Conservation (phyloP, 2,113 vertebrate genomes). For the Falcunculus frontatus region DNA sequence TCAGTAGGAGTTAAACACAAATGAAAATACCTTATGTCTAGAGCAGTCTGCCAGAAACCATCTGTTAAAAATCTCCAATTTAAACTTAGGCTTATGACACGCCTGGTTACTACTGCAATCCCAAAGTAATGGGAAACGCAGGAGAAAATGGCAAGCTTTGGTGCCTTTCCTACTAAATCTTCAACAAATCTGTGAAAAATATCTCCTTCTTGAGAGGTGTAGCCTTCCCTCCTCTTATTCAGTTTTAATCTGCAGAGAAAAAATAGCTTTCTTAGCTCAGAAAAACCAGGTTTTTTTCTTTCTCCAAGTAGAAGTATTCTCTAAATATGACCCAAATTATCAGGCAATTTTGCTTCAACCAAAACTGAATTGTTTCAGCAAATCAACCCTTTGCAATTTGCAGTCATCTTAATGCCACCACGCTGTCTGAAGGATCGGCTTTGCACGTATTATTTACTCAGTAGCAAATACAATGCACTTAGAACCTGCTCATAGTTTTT, state of each 20-base stretch:
- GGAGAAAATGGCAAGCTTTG: neutral
- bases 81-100: neutral
- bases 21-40: constrained; percentile 5
- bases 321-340: neutral
- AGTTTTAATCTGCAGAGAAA: neutral
- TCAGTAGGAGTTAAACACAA: constrained; percentile 6
- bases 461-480: neutral
- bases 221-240: neutral
- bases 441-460: neutral
- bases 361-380: neutral
- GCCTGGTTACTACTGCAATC: neutral
- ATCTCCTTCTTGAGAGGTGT: neutral
- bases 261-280: neutral
- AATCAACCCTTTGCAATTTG: neutral
- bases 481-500: neutral
- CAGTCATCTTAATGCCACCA: neutral
- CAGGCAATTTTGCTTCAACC: neutral
- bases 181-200: neutral
- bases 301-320: neutral
- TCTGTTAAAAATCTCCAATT: neutral
- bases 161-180: neutral
- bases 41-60: constrained; percentile 8
- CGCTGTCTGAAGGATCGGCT: accelerated
- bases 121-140: neutral
- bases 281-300: neutral